Conservation (phyloP, 2,888 invertebrate species). For the Antheraea yamamai region DNA sequence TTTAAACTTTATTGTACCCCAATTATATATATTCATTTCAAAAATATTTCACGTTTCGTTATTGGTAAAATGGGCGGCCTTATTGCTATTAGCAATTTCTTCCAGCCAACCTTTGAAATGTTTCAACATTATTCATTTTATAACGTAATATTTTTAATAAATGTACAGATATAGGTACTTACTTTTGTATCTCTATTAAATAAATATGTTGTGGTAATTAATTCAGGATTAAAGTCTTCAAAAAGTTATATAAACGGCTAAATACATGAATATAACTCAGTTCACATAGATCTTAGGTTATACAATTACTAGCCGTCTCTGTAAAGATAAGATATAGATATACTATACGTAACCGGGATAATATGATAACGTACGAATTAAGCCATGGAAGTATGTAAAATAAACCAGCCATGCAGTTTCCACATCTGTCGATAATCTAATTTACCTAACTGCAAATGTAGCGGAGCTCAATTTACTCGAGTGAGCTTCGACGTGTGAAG, state of each 20-base stretch:
- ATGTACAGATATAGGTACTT: too few relatives aligned
- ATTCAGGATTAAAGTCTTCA: neutral
- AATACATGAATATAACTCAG: too few relatives aligned
- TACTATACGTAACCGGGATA: neutral
- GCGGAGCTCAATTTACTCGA: neutral
- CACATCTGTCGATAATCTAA: neutral
- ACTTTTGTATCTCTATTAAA: neutral
- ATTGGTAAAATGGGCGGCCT: too few relatives aligned
- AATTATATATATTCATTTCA: too few relatives aligned
- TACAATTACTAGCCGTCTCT: neutral
- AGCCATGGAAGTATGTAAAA: neutral
- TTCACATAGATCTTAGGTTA: neutral
- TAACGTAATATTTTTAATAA: neutral
- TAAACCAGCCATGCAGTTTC: neutral
- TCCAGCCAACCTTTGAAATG: too few relatives aligned
- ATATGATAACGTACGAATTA: neutral
- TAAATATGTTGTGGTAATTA: neutral
- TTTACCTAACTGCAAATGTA: conserved; percentile 8
- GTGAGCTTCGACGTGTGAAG: neutral
- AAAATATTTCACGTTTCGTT: too few relatives aligned
- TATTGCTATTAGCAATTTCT: too few relatives aligned
- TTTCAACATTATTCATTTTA: neutral
- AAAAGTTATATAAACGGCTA: too few relatives aligned
- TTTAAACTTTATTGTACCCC: too few relatives aligned
- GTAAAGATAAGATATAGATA: neutral